Base-by-base conservation (phyloP, 2,797 vertebrate genomes). In the Takifugu ocellatus region DNA sequence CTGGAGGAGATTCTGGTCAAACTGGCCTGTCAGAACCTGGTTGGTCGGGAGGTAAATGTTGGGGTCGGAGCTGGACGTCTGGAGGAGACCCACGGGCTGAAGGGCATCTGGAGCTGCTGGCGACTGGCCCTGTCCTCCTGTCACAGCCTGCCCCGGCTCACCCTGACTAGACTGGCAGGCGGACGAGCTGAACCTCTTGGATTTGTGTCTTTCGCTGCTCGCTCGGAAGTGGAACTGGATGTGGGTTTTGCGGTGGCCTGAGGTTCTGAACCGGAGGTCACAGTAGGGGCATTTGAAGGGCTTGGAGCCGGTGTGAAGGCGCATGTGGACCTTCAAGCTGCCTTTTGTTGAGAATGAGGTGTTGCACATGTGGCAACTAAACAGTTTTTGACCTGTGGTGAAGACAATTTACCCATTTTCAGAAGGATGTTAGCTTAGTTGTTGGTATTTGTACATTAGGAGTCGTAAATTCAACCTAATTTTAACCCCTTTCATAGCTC, bases 341-440 rank as follows among this genome's bases (percentile, higher is more conserved):
- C 97, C 97, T 75, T 99, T 99, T 1, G 97, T 99, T 54, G 97
- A 99, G 83, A 99, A 99, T 24, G 96, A 94, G 7, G 98, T 98
- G 90, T 93, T 94, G 91, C 97, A 99, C 61, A 99, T 97, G 0
- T 99, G 97, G 75, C 97, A 99, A 74, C 88, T 95, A 83, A 99
- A 99, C 56, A 98, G 94, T 74, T 99, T 99, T 82, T 99, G 97
- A 66, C 97, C 97, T 99, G 77, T 15, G 79, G 77, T 15, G 79
- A 45, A 78, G 29, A 77, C 1, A 58, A 53, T 3, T 4, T 3
- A 14, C 12, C 12, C 12, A 39, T 39, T 39, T 39, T 29, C 27
- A 39, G 11, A 39, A 12, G 36, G 10, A 39, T 2, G 36, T 39
- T 39, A 14, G 36, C 10, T 14, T 12, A 12, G 36, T 39, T 14